phyloP scores from a whole-genome alignment of 2,113 vertebrate species.

The Bagarius yarrelli region DNA sequence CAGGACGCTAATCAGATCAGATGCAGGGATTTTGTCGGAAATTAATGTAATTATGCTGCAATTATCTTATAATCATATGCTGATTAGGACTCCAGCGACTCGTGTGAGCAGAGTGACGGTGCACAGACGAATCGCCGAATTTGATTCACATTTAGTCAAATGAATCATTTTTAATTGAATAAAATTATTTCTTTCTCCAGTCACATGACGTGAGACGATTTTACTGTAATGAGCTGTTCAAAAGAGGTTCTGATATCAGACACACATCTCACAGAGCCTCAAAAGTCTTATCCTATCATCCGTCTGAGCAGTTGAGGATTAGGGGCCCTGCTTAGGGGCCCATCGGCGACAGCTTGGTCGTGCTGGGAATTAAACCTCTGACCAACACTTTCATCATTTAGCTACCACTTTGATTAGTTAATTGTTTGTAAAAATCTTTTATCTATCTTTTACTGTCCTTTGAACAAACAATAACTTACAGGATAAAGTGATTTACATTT shows the following conservation, averaged over 20 bases:
- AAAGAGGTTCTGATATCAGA: too few species aligned
- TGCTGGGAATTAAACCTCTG: too few species aligned
- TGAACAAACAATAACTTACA: background rate
- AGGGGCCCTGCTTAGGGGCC: too few species aligned
- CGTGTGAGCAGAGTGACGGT: background rate
- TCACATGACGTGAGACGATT: background rate
- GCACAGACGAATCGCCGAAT: background rate
- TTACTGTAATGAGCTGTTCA: background rate
- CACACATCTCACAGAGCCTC: background rate
- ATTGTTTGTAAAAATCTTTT: background rate
- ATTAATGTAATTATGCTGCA: constrained; percentile 3
- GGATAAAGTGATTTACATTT: too few species aligned
- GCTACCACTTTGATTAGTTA: too few species aligned
- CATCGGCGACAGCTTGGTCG: too few species aligned
- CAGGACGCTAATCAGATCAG: constrained; percentile 17
- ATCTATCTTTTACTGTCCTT: background rate
- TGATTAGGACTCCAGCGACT: background rate
- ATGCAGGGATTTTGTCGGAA: background rate
- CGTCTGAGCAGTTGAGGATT: too few species aligned
- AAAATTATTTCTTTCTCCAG: background rate
- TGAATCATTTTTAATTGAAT: background rate
- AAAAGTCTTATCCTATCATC: too few species aligned
- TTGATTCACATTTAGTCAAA: background rate
- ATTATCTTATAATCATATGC: constrained; percentile 6
- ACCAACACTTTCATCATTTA: too few species aligned